Evolutionary conservation across 2,888 invertebrate genomes (phyloP), one percentile per base, ranked within the genome.

Genomic region (Psococerastis gibbosa): DNA sequence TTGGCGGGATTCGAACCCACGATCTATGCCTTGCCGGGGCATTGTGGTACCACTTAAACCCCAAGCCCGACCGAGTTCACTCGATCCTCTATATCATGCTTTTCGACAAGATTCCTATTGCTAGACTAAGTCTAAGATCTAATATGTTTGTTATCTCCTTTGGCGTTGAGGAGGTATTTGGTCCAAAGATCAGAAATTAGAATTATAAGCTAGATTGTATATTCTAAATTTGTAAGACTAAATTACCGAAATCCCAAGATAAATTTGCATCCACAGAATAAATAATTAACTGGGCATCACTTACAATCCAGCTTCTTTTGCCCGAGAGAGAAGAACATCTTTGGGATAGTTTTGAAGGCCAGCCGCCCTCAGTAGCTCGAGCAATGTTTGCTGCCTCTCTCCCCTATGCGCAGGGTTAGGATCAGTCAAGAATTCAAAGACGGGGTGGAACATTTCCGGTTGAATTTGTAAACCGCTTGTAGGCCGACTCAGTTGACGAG

Each of bases 331-430:
- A 45, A 80, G 65, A 49, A 70, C 64, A 23, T 69, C 67, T 46
- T 66, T 64, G 45, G 71, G 66, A 46, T 75, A 67, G 54, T 72
- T 66, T 20, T 62, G 59, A 18, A 79, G 60, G 41, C 73, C 68
- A 50, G 74, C 67, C 46, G 71, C 66, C n/a, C 68, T 63, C 9
- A 82, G 60, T 22, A 83, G 60, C 55, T 81, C 79, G 41, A 80
- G 60, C 61, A 80, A 67, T 2, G 79, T 76, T 54, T 78, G 77
- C 56, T 84, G 79, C 31, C 79, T 63, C 57, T 82, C 81, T 46
- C 50, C 49, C 11, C 47, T 45, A 11, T 50, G 45, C 16, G 48
- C 35, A 43, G 49, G 43, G 49, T 50, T 48, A 9, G 45, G 46
- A 17, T 38, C 45, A 8, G 64, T 63, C 43, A 68, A 55, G 46